These are phyloP conservation scores for Girardia tigrina DNA, from an alignment of 2,888 invertebrate species.

Conservation along the genomic window DNA sequence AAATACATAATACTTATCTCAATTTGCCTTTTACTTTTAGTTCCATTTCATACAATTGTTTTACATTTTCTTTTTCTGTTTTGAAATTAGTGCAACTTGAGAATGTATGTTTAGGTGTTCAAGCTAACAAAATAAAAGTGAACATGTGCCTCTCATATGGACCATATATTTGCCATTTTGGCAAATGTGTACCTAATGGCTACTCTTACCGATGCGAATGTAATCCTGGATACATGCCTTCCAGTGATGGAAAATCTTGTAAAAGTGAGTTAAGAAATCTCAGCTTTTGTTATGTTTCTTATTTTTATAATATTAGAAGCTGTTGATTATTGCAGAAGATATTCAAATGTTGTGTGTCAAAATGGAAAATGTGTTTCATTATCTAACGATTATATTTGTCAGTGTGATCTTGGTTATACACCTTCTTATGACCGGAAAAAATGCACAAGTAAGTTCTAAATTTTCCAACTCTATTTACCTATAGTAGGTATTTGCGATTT, in stretches of 20 bases:
- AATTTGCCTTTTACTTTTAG: too few relatives aligned
- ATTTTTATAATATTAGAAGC: too few relatives aligned
- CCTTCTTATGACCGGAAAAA: slow-evolving; percentile 27
- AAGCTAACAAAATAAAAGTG: too few relatives aligned
- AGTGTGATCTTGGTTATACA: slow-evolving; percentile 29
- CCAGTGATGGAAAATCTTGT: slow-evolving; percentile 27
- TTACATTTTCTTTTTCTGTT: too few relatives aligned
- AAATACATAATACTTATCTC: too few relatives aligned
- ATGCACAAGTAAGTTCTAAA: slow-evolving; percentile 28
- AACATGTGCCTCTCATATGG: slow-evolving; percentile 24
- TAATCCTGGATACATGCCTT: slow-evolving; percentile 16
- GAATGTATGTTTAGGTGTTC: too few relatives aligned
- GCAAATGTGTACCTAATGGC: slow-evolving; percentile 8
- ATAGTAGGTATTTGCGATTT: slow-evolving; percentile 27
- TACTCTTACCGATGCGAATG: slow-evolving; percentile 25
- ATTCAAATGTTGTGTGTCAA: neutral
- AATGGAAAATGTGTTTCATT: slow-evolving; percentile 28
- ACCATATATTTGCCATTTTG: neutral
- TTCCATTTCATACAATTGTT: too few relatives aligned
- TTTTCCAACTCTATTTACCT: neutral
- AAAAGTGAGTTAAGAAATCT: neutral
- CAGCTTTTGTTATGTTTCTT: too few relatives aligned
- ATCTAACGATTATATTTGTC: slow-evolving; percentile 20
- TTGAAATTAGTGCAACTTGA: too few relatives aligned
- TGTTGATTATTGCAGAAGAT: neutral